Percentiles rank a stretch among this genome's conserved stretches.
phyloP scores from a whole-genome alignment of 2,888 invertebrate genomes.

The Cremastinae sp. region DNA sequence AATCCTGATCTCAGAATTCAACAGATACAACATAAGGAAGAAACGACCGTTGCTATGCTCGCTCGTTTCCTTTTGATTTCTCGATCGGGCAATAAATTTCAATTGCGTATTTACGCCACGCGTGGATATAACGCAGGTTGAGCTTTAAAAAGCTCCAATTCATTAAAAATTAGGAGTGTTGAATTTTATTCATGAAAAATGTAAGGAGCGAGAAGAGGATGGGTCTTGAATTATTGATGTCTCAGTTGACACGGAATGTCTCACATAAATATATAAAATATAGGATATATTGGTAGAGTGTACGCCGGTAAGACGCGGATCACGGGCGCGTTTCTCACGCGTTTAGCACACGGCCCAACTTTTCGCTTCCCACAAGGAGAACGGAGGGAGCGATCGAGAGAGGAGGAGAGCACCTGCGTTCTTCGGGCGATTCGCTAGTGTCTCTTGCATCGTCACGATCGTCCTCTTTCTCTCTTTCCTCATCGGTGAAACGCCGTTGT shows the following conservation, averaged over 20 bases:
- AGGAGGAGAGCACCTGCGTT: constrained; percentile 36
- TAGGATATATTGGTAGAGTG: neutral
- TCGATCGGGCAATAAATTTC: no score
- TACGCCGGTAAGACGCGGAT: constrained; percentile 40
- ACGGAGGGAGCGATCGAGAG: constrained; percentile 5
- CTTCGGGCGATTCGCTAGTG: constrained; percentile 18
- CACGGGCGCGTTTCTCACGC: constrained; percentile 55
- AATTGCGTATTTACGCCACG: no score
- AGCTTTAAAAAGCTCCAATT: no score
- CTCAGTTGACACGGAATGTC: constrained; percentile 1
- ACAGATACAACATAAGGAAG: no score
- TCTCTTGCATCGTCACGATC: constrained; percentile 48
- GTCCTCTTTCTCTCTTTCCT: neutral
- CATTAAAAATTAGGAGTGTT: no score
- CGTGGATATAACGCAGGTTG: no score
- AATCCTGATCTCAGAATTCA: no score
- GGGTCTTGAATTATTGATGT: neutral
- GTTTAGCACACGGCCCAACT: constrained; percentile 32
- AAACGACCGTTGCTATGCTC: no score
- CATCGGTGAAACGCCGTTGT: constrained; percentile 23
- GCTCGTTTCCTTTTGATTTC: no score
- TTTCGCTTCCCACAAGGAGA: constrained; percentile 55
- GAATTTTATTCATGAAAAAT: no score
- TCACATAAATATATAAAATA: constrained; percentile 15
- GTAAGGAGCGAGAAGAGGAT: neutral